Evolutionary conservation across 2,797 vertebrate genomes (phyloP).

Genomic region (Acanthis flammea): DNA sequence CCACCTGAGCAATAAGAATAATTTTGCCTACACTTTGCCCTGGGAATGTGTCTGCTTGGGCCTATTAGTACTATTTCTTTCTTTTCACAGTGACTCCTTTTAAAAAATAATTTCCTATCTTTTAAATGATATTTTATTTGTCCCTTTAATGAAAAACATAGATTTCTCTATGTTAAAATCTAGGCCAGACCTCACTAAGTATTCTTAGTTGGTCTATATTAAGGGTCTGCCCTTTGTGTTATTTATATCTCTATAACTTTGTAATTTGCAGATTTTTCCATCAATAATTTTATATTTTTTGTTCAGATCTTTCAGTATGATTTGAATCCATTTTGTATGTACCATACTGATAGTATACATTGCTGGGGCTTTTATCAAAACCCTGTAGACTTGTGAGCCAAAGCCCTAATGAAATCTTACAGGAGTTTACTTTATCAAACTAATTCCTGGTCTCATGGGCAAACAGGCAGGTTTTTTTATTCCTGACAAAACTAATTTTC

Average conservation of each 20-base stretch:
- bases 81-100: not conserved
- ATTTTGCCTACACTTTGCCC: not conserved
- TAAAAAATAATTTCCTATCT: not conserved
- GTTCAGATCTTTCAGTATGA: not conserved
- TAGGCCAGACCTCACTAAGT: not conserved
- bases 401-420: not conserved
- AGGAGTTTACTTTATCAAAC: not conserved
- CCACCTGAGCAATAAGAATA: not conserved
- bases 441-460: not conserved
- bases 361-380: not conserved
- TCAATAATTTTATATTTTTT: not conserved
- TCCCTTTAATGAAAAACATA: not conserved
- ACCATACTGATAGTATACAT: not conserved
- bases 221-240: not conserved
- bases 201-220: not conserved
- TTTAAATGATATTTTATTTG: not conserved
- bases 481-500: constrained; percentile 24
- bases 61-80: not conserved
- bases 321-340: not conserved
- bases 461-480: not conserved
- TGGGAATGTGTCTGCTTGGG: not conserved
- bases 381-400: not conserved
- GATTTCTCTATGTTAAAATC: not conserved
- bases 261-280: not conserved
- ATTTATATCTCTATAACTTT: not conserved